These are phyloP conservation scores for Chelonoidis abingdonii DNA, from an alignment of 2,113 vertebrate species.

Conservation along the genomic window DNA sequence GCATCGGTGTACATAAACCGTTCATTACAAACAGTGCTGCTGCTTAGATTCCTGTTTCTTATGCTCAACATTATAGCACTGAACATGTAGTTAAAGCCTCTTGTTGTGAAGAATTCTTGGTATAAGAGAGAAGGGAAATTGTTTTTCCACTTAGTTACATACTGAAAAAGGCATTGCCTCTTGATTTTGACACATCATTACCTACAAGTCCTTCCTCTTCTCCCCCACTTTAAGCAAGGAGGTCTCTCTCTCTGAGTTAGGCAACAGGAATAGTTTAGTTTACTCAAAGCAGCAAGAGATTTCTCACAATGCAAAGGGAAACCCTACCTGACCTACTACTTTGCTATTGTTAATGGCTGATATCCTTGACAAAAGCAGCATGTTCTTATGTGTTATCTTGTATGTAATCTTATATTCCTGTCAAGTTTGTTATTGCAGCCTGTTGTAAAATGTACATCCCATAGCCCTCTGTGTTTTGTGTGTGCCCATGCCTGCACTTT, in stretches of 20 bases:
- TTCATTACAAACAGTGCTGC: accelerated
- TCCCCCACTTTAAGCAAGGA: neutral
- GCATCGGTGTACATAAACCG: neutral
- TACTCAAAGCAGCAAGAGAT: neutral
- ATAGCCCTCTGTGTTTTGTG: neutral
- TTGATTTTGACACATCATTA: neutral
- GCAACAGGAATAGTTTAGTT: neutral
- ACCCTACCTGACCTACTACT: neutral
- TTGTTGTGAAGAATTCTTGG: neutral
- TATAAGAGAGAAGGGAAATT: accelerated
- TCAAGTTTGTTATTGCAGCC: neutral
- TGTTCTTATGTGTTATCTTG: neutral
- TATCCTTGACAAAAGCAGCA: neutral
- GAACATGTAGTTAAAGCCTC: neutral
- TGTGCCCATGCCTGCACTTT: neutral
- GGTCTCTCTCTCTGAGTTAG: accelerated
- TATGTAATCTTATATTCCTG: neutral
- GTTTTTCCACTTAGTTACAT: neutral
- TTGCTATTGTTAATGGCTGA: neutral
- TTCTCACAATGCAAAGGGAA: neutral
- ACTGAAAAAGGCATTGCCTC: neutral
- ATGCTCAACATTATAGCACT: neutral
- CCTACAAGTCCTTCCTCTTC: neutral
- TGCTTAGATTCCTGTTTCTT: neutral
- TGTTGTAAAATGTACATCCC: neutral